Evolutionary conservation across 2,797 vertebrate genomes (phyloP), one percentile per base, ranked within the genome.

Genomic region (Enteromius trimaculatus): DNA sequence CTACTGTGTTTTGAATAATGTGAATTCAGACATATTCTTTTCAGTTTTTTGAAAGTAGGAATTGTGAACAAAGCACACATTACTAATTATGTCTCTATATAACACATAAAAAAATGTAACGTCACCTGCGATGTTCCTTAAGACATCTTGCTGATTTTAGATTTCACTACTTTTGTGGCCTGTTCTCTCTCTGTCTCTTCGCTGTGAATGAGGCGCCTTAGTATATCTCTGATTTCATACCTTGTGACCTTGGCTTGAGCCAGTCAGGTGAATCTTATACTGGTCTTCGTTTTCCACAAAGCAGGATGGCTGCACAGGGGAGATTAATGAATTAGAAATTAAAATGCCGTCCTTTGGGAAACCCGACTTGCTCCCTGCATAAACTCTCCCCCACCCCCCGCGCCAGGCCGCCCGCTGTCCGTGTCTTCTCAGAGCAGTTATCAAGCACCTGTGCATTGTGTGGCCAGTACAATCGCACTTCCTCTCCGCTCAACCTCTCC

Each of bases 311-410:
- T 87, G 88, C 84, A 60, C 42, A 1, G 77, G 64, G 53, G 80
- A 88, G 87, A 87, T 86, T 83, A 84, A 87, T 88, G 68, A 89
- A 89, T 89, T 89, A 88, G 85, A 89, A 88, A 88, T 89, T 87
- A 88, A 88, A 88, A 89, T 89, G 51, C 11, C 23, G 71, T 87
- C 87, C 82, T 82, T 75, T 77, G 87, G 86, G 84, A 88, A 74
- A 53, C 58, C 77, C n/a, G 86, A 16, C 44, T 70, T 84, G 58
- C 58, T 74, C 84, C 70, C 47, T 74, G 76, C 79, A 85, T 83
- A 85, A 83, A 82, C 47, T 78, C 85, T 65, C 23, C 81, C 65
- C 51, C 71, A 37, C 17, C 49, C 72, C 49, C 42, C 53, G 44
- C 51, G 7, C 21, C 62, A 44, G 23, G 47, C 62, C 44, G 2